phyloP scores from a whole-genome alignment of 53 echinoderm and acorn worm genomes.

The Apostichopus leukothele region DNA sequence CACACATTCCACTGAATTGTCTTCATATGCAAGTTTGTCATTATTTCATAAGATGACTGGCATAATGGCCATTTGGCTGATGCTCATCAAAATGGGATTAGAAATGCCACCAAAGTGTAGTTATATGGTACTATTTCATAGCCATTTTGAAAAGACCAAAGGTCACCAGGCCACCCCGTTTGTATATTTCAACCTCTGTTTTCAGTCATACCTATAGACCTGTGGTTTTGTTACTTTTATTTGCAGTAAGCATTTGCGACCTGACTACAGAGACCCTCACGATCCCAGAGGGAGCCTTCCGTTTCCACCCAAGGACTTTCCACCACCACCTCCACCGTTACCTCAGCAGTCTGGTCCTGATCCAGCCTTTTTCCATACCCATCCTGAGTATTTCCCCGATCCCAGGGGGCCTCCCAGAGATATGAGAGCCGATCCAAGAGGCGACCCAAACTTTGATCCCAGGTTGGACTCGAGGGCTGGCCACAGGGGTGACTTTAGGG shows the following conservation, averaged over 20 bases:
- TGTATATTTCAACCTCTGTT: no score
- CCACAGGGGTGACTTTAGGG: constrained; percentile 47
- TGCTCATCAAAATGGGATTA: no score
- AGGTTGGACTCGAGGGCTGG: constrained; percentile 47
- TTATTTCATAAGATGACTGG: no score
- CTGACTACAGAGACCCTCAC: constrained; percentile 22
- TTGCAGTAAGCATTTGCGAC: constrained; percentile 12
- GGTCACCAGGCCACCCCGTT: no score
- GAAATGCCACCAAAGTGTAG: no score
- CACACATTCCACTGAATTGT: no score
- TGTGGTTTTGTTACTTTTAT: not conserved
- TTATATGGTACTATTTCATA: no score
- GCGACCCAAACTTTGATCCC: constrained; percentile 43
- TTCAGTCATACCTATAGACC: no score
- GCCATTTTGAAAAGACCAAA: no score
- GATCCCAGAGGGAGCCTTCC: constrained; percentile 19
- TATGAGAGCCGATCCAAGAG: constrained; percentile 42
- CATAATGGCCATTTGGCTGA: no score
- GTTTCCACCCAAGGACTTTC: constrained; percentile 37
- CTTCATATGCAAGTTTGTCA: no score
- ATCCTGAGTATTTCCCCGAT: constrained; percentile 17
- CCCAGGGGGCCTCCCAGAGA: constrained; percentile 50
- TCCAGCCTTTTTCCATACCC: constrained; percentile 5
- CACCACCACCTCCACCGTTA: not conserved
- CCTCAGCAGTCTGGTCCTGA: not conserved